Evolutionary conservation across 1,140 invertebrate genomes (phyloP), one percentile per base, ranked within the genome.

Genomic region (Leptonema lineaticorne): DNA sequence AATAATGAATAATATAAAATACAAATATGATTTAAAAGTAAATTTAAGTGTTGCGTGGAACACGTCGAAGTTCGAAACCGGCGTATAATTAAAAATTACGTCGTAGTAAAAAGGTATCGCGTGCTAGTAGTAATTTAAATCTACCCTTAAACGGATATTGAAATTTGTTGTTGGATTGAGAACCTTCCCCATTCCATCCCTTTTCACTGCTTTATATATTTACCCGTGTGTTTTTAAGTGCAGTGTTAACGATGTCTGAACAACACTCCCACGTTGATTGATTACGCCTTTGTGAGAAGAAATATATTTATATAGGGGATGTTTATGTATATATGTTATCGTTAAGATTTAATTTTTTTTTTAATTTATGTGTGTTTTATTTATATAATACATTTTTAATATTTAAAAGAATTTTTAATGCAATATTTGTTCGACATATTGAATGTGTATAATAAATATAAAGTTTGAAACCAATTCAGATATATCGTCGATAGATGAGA

Each of bases 211-310:
- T 14, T 58, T 29, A 58, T 58, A 28, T 58, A n/a, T n/a, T n/a
- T 58, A 26, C 16, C 48, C 9, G 24, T 58, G 24, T 58, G 24
- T 26, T 14, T 9, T 41, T n/a, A n/a, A n/a, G n/a, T 18, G 16
- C 22, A 46, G 60, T 26, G 45, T 37, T 64, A 64, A 64, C 62
- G 64, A 56, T 24, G 5, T 53, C 64, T n/a, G 30, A 59, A 26
- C 59, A 69, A 63, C 45, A 62, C 64, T 63, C 70, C 57, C 56
- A 30, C 53, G 46, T 53, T 72, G 70, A 72, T 72, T 72, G 70
- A 72, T 72, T 72, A 72, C 63, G 65, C 67, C 70, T 68, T 62
- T 67, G 70, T 71, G 67, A 18, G 62, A 66, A 62, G 16, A 27
- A 29, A 64, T 30, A 50, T 2, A 26, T 41, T 50, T 33, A 64